Evolutionary conservation across 2,888 invertebrate genomes (phyloP).

Genomic region (Flexamia atlantica): DNA sequence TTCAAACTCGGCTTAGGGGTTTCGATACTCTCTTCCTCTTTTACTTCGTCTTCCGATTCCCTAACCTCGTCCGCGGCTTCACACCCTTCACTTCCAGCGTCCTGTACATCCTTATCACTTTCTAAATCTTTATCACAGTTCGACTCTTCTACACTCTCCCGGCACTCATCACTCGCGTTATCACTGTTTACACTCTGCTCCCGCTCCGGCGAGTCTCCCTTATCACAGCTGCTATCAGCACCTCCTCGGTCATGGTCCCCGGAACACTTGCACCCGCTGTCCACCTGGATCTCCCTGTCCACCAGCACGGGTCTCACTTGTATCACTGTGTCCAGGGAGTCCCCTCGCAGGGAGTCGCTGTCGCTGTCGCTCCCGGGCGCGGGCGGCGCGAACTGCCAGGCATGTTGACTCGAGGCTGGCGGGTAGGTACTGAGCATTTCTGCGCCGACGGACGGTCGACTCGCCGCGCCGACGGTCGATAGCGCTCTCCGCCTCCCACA

Average conservation of each 20-base stretch:
- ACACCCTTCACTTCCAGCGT: not conserved
- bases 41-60: not conserved
- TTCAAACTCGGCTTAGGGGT: constrained; percentile 13
- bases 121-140: constrained; percentile 37
- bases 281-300: constrained; percentile 55
- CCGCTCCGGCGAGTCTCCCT: not conserved
- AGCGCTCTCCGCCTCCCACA: constrained; percentile 57
- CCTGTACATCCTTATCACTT: constrained; percentile 16
- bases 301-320: constrained; percentile 14
- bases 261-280: constrained; percentile 58
- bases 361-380: constrained; percentile 35
- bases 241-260: constrained; percentile 21
- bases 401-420: constrained; percentile 56
- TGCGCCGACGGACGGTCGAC: constrained; percentile 46
- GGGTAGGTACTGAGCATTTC: constrained; percentile 58
- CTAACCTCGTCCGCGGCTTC: not conserved
- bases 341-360: constrained; percentile 42
- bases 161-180: not conserved
- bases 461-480: constrained; percentile 61
- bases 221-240: constrained; percentile 49
- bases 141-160: not conserved
- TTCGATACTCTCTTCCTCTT: constrained; percentile 28
- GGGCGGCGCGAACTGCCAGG: constrained; percentile 36
- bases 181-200: constrained; percentile 31
- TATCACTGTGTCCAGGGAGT: constrained; percentile 51